These are phyloP conservation scores for Odontamblyopus rebecca DNA, from an alignment of 2,797 vertebrate species.

Conservation along the genomic window DNA sequence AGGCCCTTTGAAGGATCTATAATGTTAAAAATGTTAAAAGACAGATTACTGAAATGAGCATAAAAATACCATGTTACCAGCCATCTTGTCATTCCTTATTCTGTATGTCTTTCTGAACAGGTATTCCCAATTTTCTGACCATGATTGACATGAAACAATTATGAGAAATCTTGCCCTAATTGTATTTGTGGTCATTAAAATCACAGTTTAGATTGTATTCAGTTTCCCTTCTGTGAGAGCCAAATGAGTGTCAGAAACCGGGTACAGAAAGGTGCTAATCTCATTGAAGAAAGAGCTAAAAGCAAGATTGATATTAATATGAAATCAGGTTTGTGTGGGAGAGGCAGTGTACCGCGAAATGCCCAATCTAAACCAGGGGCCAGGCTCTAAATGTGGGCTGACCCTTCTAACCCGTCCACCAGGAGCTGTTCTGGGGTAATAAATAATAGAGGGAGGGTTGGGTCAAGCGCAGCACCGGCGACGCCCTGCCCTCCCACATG, in stretches of 20 bases:
- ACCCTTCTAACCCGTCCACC: conserved; percentile 82
- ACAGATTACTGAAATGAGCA: not conserved
- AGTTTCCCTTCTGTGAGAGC: conserved; percentile 20
- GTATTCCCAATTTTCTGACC: not conserved
- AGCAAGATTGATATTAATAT: conserved; percentile 93
- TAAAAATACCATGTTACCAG: not conserved
- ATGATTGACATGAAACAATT: conserved; percentile 21
- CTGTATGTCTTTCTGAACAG: not conserved
- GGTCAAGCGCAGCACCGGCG: conserved; percentile 66
- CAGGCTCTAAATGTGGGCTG: conserved; percentile 76
- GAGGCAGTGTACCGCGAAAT: conserved; percentile 92
- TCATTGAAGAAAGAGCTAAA: conserved; percentile 71
- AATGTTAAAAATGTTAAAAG: not conserved
- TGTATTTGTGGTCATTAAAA: conserved; percentile 27
- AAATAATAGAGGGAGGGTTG: conserved; percentile 86
- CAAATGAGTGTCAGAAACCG: conserved; percentile 57
- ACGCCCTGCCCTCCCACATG: conserved; percentile 45
- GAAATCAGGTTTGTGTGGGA: conserved; percentile 83
- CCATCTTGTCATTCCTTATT: not conserved
- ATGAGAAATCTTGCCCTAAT: conserved; percentile 23
- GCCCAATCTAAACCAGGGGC: conserved; percentile 83
- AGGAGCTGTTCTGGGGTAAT: conserved; percentile 75
- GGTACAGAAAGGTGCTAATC: conserved; percentile 63
- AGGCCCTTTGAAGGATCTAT: not conserved
- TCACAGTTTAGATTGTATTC: conserved; percentile 51